Conservation (phyloP, 1,140 invertebrate species). For the Zaprionus tsacasi region DNA sequence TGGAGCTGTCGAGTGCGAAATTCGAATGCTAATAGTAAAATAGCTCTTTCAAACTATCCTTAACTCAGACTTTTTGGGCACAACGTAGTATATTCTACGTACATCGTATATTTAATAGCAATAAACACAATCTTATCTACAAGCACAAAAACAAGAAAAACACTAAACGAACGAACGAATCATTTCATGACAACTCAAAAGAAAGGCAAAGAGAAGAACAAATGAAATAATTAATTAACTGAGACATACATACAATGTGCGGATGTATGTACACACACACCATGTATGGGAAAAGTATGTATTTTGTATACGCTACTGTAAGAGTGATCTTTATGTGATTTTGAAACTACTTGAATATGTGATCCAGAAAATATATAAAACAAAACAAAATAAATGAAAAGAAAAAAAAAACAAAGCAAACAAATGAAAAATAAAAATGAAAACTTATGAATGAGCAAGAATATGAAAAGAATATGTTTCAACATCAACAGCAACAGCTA, state of each 20-base stretch:
- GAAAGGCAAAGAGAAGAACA: constrained; percentile 43
- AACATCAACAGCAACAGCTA: constrained; percentile 52
- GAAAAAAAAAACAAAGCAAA: constrained; percentile 29
- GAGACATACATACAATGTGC: constrained; percentile 47
- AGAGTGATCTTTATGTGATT: constrained; percentile 83
- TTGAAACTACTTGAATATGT: constrained; percentile 83
- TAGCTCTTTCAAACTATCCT: constrained; percentile 32
- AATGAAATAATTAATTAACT: constrained; percentile 56
- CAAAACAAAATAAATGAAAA: constrained; percentile 27
- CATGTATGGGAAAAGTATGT: constrained; percentile 64
- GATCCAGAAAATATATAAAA: constrained; percentile 74
- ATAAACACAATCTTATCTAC: constrained; percentile 52
- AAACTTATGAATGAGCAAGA: constrained; percentile 47
- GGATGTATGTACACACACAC: constrained; percentile 19
- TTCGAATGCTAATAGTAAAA: constrained; percentile 42
- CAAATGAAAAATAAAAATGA: constrained; percentile 25
- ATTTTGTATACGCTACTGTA: constrained; percentile 83
- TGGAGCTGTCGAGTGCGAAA: constrained; percentile 76
- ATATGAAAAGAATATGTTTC: constrained; percentile 60
- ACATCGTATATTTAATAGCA: constrained; percentile 57
- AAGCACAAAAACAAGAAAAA: constrained; percentile 46
- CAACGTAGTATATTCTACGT: constrained; percentile 49
- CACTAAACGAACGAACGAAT: constrained; percentile 40
- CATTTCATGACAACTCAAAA: constrained; percentile 62
- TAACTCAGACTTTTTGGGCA: constrained; percentile 54